Conservation (phyloP, 92 coral and sea anemone species). For the Umimayanthus kanabou region DNA sequence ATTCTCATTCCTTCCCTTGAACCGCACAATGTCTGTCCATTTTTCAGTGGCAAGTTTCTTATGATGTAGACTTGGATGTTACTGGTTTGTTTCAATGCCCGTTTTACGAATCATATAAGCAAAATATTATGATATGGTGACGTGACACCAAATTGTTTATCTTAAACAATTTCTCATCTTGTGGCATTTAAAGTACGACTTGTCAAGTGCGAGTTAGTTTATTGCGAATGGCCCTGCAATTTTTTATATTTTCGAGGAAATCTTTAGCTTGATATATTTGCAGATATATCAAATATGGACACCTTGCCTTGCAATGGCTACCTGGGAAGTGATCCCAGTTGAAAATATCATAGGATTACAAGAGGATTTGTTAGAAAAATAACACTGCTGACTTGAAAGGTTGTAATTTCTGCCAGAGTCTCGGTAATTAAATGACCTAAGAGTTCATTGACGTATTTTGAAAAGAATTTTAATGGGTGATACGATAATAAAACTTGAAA, state of each 20-base stretch:
- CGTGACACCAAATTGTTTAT: too few species aligned
- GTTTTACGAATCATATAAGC: too few species aligned
- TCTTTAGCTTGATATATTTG: not conserved
- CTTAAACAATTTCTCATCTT: not conserved
- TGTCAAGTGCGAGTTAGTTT: not conserved
- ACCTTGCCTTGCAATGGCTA: not conserved
- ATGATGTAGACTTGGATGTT: too few species aligned
- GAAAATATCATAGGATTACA: not conserved
- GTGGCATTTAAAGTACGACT: not conserved
- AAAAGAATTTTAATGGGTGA: conserved; percentile 20
- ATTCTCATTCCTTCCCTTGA: too few species aligned
- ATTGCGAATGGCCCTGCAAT: not conserved
- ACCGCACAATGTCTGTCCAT: too few species aligned
- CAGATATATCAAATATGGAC: not conserved
- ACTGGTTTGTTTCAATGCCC: too few species aligned
- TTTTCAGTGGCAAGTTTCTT: too few species aligned
- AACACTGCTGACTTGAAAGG: not conserved
- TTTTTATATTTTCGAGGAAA: not conserved
- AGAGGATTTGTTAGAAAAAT: not conserved
- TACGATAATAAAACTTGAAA: conserved; percentile 10
- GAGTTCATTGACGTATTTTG: conserved; percentile 25
- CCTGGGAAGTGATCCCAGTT: not conserved
- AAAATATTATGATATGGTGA: too few species aligned
- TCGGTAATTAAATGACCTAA: not conserved
- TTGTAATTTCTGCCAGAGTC: not conserved